A percentile compares a stretch with the other conserved stretches of the same genome.
These are phyloP conservation scores for Malurus alboscapulatus DNA, from an alignment of 2,113 vertebrate genomes.

Conservation along the genomic window DNA sequence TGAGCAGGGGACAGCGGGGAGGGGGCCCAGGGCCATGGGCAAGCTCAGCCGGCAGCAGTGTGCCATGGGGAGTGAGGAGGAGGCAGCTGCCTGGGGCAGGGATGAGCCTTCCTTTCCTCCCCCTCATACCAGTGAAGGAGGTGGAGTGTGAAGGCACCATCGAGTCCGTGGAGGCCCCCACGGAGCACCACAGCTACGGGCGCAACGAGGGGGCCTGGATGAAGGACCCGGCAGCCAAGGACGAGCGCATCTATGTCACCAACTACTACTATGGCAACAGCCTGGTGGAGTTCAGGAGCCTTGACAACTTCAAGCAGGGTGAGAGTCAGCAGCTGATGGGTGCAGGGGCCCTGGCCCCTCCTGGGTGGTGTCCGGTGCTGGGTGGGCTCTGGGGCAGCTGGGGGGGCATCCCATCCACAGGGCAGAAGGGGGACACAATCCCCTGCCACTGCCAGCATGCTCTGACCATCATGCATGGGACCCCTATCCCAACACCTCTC, in stretches of 20 bases:
- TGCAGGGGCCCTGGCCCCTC: neutral
- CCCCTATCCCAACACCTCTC: neutral
- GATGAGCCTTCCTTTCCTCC: neutral
- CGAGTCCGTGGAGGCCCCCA: conserved; percentile 82
- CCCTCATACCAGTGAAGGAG: conserved; percentile 76
- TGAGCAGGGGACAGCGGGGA: neutral
- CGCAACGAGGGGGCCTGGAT: conserved; percentile 98
- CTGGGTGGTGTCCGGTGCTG: neutral
- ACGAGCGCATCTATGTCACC: conserved; percentile 92
- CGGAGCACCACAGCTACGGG: conserved; percentile 92
- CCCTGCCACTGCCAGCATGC: neutral
- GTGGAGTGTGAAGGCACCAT: conserved; percentile 89
- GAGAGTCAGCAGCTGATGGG: rapidly evolving
- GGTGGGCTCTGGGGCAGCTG: neutral
- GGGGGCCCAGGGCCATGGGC: rapidly evolving
- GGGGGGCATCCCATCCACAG: neutral
- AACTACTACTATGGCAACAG: conserved; percentile 98
- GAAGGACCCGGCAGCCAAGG: conserved; percentile 91
- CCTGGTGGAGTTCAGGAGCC: conserved; percentile 93
- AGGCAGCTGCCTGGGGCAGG: neutral
- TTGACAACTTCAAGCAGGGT: conserved; percentile 98
- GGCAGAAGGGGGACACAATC: neutral
- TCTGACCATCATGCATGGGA: rapidly evolving
- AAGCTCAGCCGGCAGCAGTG: neutral
- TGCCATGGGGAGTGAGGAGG: rapidly evolving